These are phyloP conservation scores for Hecatera dysodea DNA, from an alignment of 2,888 invertebrate species.

Conservation along the genomic window DNA sequence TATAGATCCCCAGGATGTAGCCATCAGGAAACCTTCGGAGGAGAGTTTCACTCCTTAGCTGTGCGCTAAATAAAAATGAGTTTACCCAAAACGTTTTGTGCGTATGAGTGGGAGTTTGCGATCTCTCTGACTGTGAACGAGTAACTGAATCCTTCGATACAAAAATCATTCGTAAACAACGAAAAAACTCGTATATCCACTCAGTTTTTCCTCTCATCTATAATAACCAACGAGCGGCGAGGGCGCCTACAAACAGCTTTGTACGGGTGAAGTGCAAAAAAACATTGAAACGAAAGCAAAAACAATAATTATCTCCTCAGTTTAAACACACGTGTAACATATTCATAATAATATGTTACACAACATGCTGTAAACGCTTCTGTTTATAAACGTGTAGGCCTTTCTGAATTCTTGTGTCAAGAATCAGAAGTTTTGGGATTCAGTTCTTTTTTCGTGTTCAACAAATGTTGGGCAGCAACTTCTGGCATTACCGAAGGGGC, in stretches of 20 bases:
- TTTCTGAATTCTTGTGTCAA: background rate
- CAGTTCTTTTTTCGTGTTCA: background rate
- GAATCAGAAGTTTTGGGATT: background rate
- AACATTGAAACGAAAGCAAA: conserved; percentile 44
- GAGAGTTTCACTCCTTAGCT: too few species aligned
- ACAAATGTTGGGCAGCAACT: background rate
- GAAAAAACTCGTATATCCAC: conserved; percentile 22
- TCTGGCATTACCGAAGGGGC: background rate
- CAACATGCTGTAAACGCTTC: conserved; percentile 9
- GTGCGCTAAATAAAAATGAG: too few species aligned
- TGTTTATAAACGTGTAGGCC: conserved; percentile 7
- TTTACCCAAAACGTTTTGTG: too few species aligned
- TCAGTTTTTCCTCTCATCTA: conserved; percentile 19
- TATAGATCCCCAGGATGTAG: too few species aligned
- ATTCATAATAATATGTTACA: conserved; percentile 3
- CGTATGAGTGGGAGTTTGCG: background rate
- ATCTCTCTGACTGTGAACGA: background rate
- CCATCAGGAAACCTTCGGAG: too few species aligned
- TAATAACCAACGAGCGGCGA: conserved; percentile 1
- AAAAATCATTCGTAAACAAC: background rate
- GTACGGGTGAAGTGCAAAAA: conserved; percentile 21
- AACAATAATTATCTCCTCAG: conserved; percentile 38
- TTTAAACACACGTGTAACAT: conserved; percentile 32
- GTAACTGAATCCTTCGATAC: background rate
- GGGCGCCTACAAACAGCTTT: conserved; percentile 2